phyloP scores from a whole-genome alignment of 2,797 vertebrate genomes.

The Dendrocincla tyrannina region DNA sequence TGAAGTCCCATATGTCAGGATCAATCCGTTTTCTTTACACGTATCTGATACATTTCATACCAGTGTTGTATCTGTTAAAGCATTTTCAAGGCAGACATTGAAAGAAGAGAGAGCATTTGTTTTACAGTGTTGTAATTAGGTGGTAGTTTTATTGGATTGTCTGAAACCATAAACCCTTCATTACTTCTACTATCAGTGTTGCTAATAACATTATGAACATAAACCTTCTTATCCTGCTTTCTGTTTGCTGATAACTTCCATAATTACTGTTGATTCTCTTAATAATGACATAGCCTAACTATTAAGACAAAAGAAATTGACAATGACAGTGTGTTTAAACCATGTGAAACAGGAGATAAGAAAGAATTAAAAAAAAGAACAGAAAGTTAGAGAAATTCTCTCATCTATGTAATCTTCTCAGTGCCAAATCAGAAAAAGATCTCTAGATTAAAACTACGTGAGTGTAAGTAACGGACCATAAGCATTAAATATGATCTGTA shows the following conservation, averaged over 20 bases:
- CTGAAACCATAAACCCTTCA: constrained; percentile 5
- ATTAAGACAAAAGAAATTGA: background rate
- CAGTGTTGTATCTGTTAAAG: background rate
- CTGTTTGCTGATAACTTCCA: background rate
- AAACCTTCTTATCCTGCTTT: background rate
- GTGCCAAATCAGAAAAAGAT: background rate
- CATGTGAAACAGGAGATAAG: background rate
- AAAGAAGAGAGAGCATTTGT: background rate
- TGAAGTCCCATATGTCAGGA: background rate
- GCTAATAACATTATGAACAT: background rate
- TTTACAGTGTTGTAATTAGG: background rate
- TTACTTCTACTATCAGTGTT: background rate
- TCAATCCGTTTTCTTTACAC: background rate
- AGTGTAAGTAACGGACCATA: background rate
- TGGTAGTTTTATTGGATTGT: constrained; percentile 5
- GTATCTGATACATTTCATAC: background rate
- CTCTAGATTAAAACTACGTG: background rate
- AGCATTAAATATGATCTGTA: background rate
- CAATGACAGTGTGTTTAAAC: background rate
- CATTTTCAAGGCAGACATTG: background rate
- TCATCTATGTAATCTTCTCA: background rate
- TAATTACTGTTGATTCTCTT: background rate
- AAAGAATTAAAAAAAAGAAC: background rate
- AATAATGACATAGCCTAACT: background rate
- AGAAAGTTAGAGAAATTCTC: background rate